phyloP scores from a whole-genome alignment of 2,888 invertebrate species.

The Tipula unca region DNA sequence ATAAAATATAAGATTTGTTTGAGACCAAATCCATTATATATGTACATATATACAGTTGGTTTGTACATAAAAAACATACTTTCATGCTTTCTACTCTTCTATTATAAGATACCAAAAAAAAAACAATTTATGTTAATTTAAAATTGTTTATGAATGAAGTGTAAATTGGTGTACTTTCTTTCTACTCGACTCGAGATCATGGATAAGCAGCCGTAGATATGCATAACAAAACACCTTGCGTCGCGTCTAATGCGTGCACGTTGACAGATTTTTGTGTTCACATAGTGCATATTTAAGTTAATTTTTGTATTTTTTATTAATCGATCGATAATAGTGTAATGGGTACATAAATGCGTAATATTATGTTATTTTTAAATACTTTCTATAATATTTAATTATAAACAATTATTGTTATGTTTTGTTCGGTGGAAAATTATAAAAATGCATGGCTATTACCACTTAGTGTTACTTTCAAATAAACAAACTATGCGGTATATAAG shows the following conservation, averaged over 20 bases:
- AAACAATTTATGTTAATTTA: background rate
- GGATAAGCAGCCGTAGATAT: background rate
- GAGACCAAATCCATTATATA: background rate
- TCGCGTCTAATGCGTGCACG: background rate
- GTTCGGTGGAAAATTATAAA: background rate
- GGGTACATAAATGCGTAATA: background rate
- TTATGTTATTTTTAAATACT: background rate
- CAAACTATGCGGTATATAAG: background rate
- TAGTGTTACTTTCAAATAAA: background rate
- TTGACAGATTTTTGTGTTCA: background rate
- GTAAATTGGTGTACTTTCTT: background rate
- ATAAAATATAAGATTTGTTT: background rate
- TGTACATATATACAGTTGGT: background rate
- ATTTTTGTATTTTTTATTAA: background rate
- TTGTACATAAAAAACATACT: background rate
- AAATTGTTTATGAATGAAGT: slow-evolving; percentile 14
- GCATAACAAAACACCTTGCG: background rate
- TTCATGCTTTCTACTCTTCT: slow-evolving; percentile 14
- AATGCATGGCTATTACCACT: background rate
- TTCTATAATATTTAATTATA: slow-evolving; percentile 1
- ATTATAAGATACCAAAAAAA: background rate
- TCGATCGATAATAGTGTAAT: background rate
- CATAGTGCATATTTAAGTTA: background rate
- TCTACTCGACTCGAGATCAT: background rate
- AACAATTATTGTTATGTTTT: background rate